Base-by-base conservation (phyloP, 1,140 invertebrate species). In the Helicoverpa armigera region DNA sequence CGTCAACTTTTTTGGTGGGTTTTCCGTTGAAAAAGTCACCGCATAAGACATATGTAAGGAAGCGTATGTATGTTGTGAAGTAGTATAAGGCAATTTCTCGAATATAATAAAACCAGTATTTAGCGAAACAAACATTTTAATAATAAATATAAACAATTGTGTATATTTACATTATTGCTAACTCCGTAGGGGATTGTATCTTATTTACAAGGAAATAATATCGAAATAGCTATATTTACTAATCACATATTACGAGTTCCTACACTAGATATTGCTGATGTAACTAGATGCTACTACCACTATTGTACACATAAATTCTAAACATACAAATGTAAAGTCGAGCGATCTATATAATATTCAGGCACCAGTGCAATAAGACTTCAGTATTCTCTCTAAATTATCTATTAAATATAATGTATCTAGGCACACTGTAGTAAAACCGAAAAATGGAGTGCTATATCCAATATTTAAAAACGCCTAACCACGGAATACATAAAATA, bases 361-460 rank as follows among this genome's bases (percentile, higher is more conserved):
- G 73, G 73, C 73, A 76, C 73, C 58, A 50, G 35, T 75, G 58
- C 73, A 29, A 76, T 76, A 76, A 76, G 58, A 76, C 43, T 76
- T 60, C n/a, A 9, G 65, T 31, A 31, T 54, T 72, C 69, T 72
- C 48, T 70, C 12, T 29, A 13, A 54, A 31, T n/a, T 54, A 53
- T 12, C 48, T 72, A 54, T 18, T 70, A 12, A 29, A 53, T 70
- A 70, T 29, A 18, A 63, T 12, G 9, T 2, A 12, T 29, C 10
- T 29, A 43, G 35, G 5, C 35, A 43, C 35, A 43, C 35, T 9
- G 35, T 10, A 58, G 54, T 58, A 58, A 58, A 58, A 5, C 23
- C 10, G 16, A 14, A n/a, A 58, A n/a, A 11, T n/a, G 5, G 5
- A 43, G 5, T 43, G 35, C 35, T 43, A 43, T 43, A 9, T 43